Conservation (phyloP, 1,140 invertebrate genomes). For the Mycetomoellerius zeteki region DNA sequence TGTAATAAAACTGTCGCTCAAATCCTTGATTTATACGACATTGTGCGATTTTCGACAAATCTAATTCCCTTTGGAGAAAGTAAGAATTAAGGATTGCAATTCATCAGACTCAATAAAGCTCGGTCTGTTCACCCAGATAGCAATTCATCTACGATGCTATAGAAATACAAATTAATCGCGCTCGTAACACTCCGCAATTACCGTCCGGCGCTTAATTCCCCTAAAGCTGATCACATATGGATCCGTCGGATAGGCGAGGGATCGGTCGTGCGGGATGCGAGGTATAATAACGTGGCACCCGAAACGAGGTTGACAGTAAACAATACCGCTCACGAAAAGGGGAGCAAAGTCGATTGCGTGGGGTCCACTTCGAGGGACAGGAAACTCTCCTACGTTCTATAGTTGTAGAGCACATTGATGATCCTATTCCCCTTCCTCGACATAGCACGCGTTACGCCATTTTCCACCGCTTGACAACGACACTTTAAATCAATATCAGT, state of each 20-base stretch:
- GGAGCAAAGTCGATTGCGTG: conserved; percentile 49
- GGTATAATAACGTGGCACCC: neutral
- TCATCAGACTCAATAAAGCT: conserved; percentile 35
- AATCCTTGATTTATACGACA: neutral
- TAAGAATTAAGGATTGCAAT: conserved; percentile 13
- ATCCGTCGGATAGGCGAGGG: conserved; percentile 19
- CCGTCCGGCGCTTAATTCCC: conserved; percentile 40
- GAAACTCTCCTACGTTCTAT: neutral
- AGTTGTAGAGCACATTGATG: neutral
- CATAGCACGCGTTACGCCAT: neutral
- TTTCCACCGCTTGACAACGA: neutral
- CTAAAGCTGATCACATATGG: conserved; percentile 50
- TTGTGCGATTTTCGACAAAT: neutral
- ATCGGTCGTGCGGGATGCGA: conserved; percentile 28
- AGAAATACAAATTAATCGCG: conserved; percentile 63
- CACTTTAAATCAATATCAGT: conserved; percentile 18
- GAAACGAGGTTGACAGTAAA: conserved; percentile 66
- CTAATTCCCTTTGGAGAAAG: neutral
- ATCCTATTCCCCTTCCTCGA: neutral
- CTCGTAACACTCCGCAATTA: conserved; percentile 57
- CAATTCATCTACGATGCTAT: conserved; percentile 40
- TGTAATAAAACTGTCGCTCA: neutral
- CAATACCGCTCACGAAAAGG: conserved; percentile 70
- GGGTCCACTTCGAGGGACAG: neutral
- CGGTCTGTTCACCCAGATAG: neutral